phyloP scores from a whole-genome alignment of 2,113 vertebrate genomes.

The Oncorhynchus mykiss region DNA sequence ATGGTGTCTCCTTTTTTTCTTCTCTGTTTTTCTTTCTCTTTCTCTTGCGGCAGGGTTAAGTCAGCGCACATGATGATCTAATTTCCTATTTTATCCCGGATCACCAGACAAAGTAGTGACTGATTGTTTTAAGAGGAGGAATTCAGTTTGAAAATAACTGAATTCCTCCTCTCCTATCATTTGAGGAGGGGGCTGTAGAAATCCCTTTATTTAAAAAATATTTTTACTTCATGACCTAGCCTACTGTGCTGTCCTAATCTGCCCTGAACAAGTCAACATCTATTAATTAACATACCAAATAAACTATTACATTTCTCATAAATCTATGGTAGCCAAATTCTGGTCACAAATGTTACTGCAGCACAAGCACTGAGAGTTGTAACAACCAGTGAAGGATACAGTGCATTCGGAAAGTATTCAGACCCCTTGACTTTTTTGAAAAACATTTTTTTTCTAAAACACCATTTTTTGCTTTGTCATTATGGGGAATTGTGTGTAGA shows the following conservation, averaged over 20 bases:
- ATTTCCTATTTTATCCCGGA: slow-evolving; percentile 49
- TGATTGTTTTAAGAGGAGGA: neutral
- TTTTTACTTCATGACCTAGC: neutral
- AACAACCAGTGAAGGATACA: neutral
- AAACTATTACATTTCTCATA: neutral
- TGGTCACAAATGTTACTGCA: too few relatives aligned
- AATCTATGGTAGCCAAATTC: too few relatives aligned
- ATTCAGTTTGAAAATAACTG: neutral
- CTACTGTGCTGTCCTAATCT: neutral
- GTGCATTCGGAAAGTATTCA: too few relatives aligned
- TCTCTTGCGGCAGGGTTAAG: slow-evolving; percentile 49
- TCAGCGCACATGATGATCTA: slow-evolving; percentile 63
- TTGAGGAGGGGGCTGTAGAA: neutral
- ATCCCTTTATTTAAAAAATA: neutral
- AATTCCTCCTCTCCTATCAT: neutral
- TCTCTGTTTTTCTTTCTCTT: slow-evolving; percentile 14
- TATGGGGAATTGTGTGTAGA: too few relatives aligned
- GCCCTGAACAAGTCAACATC: neutral
- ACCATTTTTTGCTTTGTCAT: too few relatives aligned
- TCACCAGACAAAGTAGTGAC: neutral
- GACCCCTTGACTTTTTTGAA: too few relatives aligned
- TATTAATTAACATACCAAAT: neutral
- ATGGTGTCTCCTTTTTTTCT: slow-evolving; percentile 38
- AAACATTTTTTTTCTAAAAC: too few relatives aligned
- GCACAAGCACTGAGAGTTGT: neutral